Conservation (phyloP, 2,888 invertebrate species). For the Cantharis rustica region DNA sequence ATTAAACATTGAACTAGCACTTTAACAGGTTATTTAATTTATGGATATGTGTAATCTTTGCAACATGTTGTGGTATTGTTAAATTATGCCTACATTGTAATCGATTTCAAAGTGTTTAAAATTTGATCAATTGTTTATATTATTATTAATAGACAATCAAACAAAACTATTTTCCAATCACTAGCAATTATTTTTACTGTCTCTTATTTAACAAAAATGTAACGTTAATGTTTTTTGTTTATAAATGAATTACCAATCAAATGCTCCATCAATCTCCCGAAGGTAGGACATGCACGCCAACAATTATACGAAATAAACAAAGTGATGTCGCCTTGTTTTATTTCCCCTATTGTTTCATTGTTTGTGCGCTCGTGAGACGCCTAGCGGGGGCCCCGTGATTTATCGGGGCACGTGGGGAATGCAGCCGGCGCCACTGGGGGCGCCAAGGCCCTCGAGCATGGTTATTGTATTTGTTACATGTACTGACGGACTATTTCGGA, state of each 20-base stretch:
- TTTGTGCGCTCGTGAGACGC: conserved; percentile 55
- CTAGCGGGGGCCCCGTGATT: conserved; percentile 56
- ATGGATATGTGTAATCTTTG: neutral
- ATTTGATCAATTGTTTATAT: neutral
- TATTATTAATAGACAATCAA: neutral
- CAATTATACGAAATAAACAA: conserved; percentile 56
- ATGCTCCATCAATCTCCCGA: conserved; percentile 38
- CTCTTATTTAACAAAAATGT: neutral
- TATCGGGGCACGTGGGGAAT: conserved; percentile 57
- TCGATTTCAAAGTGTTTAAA: neutral
- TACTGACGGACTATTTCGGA: conserved; percentile 51
- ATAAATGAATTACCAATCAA: conserved; percentile 27
- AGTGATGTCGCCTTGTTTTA: conserved; percentile 57
- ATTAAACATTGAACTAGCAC: neutral
- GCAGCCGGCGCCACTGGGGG: conserved; percentile 58
- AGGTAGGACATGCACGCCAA: conserved; percentile 47
- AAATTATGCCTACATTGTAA: neutral
- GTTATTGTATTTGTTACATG: conserved; percentile 48
- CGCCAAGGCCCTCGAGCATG: conserved; percentile 47
- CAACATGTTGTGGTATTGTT: conserved; percentile 1
- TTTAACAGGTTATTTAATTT: conserved; percentile 4
- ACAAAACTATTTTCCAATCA: neutral
- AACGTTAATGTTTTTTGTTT: conserved; percentile 12
- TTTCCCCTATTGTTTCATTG: conserved; percentile 58
- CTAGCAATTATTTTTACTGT: neutral